Conservation (phyloP, 2,113 vertebrate genomes). For the Lamprotornis superbus region DNA sequence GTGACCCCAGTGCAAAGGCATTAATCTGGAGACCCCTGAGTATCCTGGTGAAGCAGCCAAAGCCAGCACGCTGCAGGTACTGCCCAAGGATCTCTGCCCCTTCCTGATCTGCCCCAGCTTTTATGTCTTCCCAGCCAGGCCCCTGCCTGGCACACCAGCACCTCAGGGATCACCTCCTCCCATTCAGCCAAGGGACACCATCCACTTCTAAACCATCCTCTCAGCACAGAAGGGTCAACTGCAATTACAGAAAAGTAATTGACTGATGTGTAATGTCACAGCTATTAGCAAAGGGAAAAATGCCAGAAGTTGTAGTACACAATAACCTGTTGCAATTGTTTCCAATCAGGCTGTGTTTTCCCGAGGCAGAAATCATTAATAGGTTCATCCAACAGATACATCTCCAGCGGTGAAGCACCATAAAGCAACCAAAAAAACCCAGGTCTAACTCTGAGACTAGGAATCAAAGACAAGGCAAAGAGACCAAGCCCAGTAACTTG, state of each 20-base stretch:
- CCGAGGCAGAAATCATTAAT: neutral
- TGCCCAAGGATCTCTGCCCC: neutral
- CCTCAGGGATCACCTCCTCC: neutral
- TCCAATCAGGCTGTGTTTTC: neutral
- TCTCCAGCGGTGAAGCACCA: neutral
- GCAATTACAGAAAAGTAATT: neutral
- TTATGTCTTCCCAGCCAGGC: neutral
- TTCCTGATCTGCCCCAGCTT: neutral
- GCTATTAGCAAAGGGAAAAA: neutral
- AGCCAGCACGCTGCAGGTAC: neutral
- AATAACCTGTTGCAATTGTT: neutral
- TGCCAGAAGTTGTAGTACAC: neutral
- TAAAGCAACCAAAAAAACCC: neutral
- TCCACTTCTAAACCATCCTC: neutral
- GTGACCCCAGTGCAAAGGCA: neutral
- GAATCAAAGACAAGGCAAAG: accelerated
- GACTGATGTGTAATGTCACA: neutral
- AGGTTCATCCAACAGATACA: neutral
- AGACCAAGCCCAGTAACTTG: neutral
- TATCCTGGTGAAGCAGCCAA: neutral
- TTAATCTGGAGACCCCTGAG: neutral
- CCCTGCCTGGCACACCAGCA: neutral
- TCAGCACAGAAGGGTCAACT: neutral
- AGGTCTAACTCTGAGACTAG: neutral
- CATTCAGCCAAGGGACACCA: neutral